Base-by-base conservation (phyloP, 1,140 invertebrate species). In the Panulirus ornatus region DNA sequence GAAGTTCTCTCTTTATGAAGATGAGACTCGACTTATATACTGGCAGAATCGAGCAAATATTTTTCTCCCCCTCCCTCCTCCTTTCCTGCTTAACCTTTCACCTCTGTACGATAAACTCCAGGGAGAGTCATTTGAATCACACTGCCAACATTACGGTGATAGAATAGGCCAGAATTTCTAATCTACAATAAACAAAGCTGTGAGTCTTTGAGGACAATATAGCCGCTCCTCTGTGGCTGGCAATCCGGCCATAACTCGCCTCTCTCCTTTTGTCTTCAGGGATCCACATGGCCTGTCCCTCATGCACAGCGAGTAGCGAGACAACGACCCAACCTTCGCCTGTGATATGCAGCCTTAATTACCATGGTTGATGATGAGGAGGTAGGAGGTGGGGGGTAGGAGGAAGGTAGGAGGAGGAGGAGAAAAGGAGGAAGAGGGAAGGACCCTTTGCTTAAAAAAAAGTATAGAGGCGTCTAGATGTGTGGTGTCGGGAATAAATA, bases 101-200 rank as follows among this genome's bases (percentile, higher is more conserved):
- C n/a, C n/a, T n/a, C n/a, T n/a, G n/a, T n/a, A n/a, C n/a, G n/a
- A n/a, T n/a, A n/a, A n/a, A n/a, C n/a, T n/a, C n/a, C n/a, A 58
- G 22, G 14, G 0, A 19, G 11, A 22, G 38, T 66, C 38, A 58
- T 79, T 51, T 36, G 85, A 88, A 79, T 88, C 85, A 51, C 85
- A 78, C 22, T 54, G 58, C 85, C 73, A 47, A 58, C 75, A 88
- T 88, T 81, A 88, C 9, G 76, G 58, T 66, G 85, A 88, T 88
- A 88, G 81, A 88, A 88, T 81, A 88, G 75, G 75, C 85, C 85
- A 47, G 85, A 88, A 88, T 79, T 76, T 63, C 75, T 81, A 44
- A 88, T 88, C 85, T 76, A 88, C 85, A 78, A 88, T 88, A 88
- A 81, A 88, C 85, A 88, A 81, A 88, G 85, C 85, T 36, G 27